Evolutionary conservation across 92 coral and sea anemone genomes (phyloP).

Genomic region (Umimayanthus kanabou): DNA sequence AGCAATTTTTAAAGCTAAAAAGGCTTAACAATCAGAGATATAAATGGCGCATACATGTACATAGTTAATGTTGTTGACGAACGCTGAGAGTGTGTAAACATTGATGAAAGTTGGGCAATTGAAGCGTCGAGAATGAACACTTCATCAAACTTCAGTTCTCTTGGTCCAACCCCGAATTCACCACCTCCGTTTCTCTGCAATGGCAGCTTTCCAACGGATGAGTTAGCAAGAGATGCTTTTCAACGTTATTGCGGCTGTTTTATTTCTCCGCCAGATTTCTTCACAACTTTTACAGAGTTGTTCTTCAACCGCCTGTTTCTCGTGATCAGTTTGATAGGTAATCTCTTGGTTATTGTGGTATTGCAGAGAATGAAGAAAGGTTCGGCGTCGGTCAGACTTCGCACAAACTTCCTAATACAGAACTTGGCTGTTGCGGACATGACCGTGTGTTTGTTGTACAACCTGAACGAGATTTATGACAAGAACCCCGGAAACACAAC

Average conservation of each 20-base stretch:
- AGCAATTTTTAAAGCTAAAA: background rate
- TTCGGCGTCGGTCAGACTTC: constrained; percentile 51
- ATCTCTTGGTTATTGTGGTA: constrained; percentile 68
- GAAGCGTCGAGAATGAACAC: constrained; percentile 1
- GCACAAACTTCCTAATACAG: constrained; percentile 71
- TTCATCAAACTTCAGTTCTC: background rate
- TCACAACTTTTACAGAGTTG: constrained; percentile 51
- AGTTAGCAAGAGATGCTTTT: constrained; percentile 43
- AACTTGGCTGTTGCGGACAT: constrained; percentile 78
- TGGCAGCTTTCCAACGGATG: constrained; percentile 57
- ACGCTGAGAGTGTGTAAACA: constrained; percentile 22
- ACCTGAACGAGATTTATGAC: constrained; percentile 66
- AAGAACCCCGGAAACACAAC: constrained; percentile 58
- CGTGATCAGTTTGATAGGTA: constrained; percentile 67
- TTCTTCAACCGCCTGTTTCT: constrained; percentile 76
- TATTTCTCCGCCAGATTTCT: constrained; percentile 56
- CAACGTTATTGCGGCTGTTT: constrained; percentile 62
- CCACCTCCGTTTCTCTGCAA: constrained; percentile 49
- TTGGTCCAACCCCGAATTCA: constrained; percentile 3
- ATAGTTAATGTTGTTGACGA: background rate
- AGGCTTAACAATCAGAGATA: background rate
- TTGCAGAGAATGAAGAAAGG: constrained; percentile 73
- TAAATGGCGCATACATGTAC: background rate
- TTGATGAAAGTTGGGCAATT: background rate
- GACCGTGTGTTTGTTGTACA: constrained; percentile 78